Conservation (phyloP, 2,888 invertebrate genomes). For the Stenolophus ochropezus region DNA sequence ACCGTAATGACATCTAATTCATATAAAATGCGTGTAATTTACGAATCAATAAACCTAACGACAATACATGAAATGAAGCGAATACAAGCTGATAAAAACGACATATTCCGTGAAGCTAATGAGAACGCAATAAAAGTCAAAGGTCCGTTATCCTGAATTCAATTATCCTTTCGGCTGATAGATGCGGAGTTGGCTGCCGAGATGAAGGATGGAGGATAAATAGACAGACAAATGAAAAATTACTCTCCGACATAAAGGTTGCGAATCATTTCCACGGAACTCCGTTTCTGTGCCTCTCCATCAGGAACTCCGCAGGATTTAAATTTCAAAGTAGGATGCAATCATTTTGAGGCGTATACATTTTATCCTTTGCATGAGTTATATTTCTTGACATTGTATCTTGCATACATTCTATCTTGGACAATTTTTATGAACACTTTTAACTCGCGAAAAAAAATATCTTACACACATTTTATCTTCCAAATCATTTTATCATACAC, state of each 20-base stretch:
- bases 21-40: neutral
- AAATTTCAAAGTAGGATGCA: neutral
- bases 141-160: neutral
- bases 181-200: neutral
- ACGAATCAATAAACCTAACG: neutral
- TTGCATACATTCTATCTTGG: too few species aligned
- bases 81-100: neutral
- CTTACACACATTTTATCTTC: too few species aligned
- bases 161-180: slow-evolving; percentile 7
- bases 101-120: neutral
- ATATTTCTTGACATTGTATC: too few species aligned
- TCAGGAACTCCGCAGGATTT: neutral
- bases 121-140: neutral
- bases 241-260: neutral
- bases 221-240: slow-evolving; percentile 34
- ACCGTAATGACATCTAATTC: neutral
- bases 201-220: slow-evolving; percentile 4
- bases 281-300: neutral
- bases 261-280: neutral
- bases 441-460: too few species aligned
- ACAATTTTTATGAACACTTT: too few species aligned
- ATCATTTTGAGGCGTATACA: too few species aligned
- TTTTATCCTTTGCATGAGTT: too few species aligned
- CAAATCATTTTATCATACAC: too few species aligned
- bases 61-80: neutral